A percentile compares a stretch with the other conserved stretches of the same genome.
phyloP scores from a whole-genome alignment of 2,797 vertebrate genomes.

The Coregonus sp. region DNA sequence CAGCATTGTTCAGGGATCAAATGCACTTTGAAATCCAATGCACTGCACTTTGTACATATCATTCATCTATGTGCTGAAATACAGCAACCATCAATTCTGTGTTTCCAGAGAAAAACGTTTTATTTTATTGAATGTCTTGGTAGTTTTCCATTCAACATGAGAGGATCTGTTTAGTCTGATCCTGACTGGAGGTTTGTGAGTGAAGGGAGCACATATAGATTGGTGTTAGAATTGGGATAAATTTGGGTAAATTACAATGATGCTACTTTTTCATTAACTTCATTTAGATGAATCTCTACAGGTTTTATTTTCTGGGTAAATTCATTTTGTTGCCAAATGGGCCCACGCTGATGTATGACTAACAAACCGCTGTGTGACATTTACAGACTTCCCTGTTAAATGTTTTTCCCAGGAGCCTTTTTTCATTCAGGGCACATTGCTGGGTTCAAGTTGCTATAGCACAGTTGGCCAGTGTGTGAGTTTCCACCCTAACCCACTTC shows the following conservation, averaged over 20 bases:
- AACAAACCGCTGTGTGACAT: constrained; percentile 10
- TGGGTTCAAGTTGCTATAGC: constrained; percentile 10
- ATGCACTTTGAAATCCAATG: not conserved
- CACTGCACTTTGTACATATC: not conserved
- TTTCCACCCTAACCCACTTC: constrained; percentile 17
- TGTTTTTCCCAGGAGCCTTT: not conserved
- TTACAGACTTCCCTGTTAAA: constrained; percentile 20
- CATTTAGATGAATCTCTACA: not conserved
- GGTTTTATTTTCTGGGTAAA: not conserved
- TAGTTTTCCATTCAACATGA: not conserved
- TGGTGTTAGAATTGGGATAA: too few species aligned
- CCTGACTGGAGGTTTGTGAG: too few species aligned
- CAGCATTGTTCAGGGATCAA: not conserved
- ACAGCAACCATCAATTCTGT: not conserved
- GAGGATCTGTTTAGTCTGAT: too few species aligned
- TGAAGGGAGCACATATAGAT: too few species aligned
- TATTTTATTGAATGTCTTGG: not conserved
- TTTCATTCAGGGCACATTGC: not conserved
- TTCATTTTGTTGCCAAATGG: not conserved
- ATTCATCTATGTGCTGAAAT: not conserved
- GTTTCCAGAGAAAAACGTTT: not conserved
- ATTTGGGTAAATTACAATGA: not conserved
- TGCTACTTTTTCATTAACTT: not conserved
- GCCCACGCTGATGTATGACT: not conserved
- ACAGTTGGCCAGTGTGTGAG: constrained; percentile 9